These are phyloP conservation scores for Barypeithes pellucidus DNA, from an alignment of 2,888 invertebrate species.

Conservation along the genomic window DNA sequence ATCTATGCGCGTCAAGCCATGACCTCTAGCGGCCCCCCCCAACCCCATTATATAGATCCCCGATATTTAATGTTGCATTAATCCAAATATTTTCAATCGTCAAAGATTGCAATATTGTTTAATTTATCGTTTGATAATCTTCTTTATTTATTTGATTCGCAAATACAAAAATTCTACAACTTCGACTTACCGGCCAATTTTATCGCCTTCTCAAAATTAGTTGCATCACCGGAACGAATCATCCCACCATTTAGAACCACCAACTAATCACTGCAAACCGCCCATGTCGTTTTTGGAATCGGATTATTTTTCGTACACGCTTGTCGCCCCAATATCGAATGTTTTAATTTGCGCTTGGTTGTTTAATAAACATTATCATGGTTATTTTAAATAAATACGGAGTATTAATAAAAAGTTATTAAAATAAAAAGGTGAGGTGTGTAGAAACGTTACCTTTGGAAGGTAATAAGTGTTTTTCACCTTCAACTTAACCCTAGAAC, in stretches of 20 bases:
- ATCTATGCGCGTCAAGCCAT: background rate
- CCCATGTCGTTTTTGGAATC: background rate
- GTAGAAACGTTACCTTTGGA: background rate
- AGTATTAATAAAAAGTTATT: slow-evolving; percentile 3
- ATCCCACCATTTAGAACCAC: slow-evolving; percentile 21
- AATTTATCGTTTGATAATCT: too few species aligned
- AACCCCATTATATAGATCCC: too few species aligned
- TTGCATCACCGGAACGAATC: slow-evolving; percentile 26
- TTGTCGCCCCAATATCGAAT: background rate
- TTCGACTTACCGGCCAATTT: slow-evolving; percentile 53
- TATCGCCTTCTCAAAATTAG: slow-evolving; percentile 57
- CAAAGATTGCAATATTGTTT: too few species aligned
- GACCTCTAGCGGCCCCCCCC: too few species aligned
- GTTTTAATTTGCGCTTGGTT: background rate
- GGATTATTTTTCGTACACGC: background rate
- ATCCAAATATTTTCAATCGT: too few species aligned
- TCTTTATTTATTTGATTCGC: too few species aligned
- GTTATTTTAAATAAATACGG: background rate
- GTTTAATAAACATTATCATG: background rate
- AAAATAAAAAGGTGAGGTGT: background rate
- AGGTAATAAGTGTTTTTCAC: too few species aligned
- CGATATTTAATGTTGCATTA: too few species aligned
- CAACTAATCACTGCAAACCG: background rate
- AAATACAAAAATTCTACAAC: too few species aligned
- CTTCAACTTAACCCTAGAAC: too few species aligned